Evolutionary conservation across 2,888 invertebrate genomes (phyloP).

Genomic region (Ischnus inquisitorius): DNA sequence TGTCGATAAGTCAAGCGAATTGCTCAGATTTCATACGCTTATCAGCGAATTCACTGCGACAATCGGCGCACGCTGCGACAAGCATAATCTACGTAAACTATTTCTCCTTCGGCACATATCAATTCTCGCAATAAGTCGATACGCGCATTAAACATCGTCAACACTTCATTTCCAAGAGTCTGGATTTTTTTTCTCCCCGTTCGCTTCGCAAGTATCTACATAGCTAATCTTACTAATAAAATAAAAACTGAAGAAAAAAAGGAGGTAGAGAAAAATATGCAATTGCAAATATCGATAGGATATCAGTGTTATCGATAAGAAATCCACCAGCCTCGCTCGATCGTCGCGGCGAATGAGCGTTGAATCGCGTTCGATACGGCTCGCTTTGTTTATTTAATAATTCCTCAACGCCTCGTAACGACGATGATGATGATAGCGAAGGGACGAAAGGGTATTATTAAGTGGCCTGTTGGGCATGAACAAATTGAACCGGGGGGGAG

Average conservation of each 20-base stretch:
- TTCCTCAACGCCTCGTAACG: slow-evolving; percentile 17
- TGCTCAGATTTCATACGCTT: slow-evolving; percentile 31
- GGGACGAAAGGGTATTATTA: slow-evolving; percentile 44
- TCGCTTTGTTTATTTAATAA: slow-evolving; percentile 53
- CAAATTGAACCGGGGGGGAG: slow-evolving; percentile 35
- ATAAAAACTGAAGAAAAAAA: slow-evolving; percentile 42
- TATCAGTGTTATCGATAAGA: slow-evolving; percentile 62
- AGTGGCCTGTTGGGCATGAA: slow-evolving; percentile 37
- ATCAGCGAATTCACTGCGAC: slow-evolving; percentile 39
- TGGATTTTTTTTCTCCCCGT: not conserved
- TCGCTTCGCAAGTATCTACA: slow-evolving; percentile 30
- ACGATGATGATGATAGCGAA: slow-evolving; percentile 47
- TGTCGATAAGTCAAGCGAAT: slow-evolving; percentile 27
- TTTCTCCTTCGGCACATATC: slow-evolving; percentile 39
- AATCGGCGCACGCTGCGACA: slow-evolving; percentile 26
- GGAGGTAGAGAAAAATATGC: slow-evolving; percentile 54
- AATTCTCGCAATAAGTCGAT: slow-evolving; percentile 40
- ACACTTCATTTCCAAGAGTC: slow-evolving; percentile 13
- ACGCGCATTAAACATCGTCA: slow-evolving; percentile 27
- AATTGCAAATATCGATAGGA: slow-evolving; percentile 68
- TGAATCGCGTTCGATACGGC: slow-evolving; percentile 15
- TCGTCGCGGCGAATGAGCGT: slow-evolving; percentile 36
- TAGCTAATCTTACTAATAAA: slow-evolving; percentile 44
- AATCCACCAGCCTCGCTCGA: slow-evolving; percentile 7
- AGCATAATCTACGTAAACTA: slow-evolving; percentile 46